A percentile compares a stretch with the other conserved stretches of the same genome.
phyloP scores from a whole-genome alignment of 2,888 invertebrate genomes.

The Idaea straminata region DNA sequence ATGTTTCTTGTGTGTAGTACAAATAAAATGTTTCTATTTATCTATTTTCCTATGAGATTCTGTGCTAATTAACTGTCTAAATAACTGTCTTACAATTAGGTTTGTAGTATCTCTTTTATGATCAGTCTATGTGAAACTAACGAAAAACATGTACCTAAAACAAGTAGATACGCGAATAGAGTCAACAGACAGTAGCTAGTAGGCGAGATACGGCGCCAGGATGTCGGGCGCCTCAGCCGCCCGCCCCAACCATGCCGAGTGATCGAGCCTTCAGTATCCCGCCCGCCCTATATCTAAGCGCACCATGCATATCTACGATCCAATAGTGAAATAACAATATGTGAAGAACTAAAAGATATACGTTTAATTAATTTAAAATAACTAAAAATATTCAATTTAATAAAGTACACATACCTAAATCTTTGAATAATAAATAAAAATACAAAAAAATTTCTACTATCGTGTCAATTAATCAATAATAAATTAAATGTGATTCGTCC shows the following conservation, averaged over 20 bases:
- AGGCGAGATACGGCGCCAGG: slow-evolving; percentile 42
- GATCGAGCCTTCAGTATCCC: slow-evolving; percentile 33
- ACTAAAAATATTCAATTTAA: not conserved
- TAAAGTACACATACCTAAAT: no score
- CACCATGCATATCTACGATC: not conserved
- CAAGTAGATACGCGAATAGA: not conserved
- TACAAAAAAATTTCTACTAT: not conserved
- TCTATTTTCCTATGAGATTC: no score
- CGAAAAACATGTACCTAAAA: not conserved
- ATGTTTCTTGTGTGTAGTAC: no score
- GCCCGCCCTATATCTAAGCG: slow-evolving; percentile 26
- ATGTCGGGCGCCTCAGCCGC: slow-evolving; percentile 40
- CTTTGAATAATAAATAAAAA: not conserved
- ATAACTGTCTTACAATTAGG: no score
- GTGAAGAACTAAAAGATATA: not conserved
- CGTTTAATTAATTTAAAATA: not conserved
- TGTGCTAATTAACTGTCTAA: no score
- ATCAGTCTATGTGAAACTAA: not conserved
- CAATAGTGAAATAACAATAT: not conserved
- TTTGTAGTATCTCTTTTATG: no score
- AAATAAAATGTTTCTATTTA: no score
- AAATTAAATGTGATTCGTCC: not conserved
- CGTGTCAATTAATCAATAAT: not conserved
- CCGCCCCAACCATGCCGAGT: slow-evolving; percentile 27
- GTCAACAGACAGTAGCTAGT: not conserved